These are phyloP conservation scores for Bombus terrestris DNA, from an alignment of 1,140 invertebrate genomes.

Conservation along the genomic window DNA sequence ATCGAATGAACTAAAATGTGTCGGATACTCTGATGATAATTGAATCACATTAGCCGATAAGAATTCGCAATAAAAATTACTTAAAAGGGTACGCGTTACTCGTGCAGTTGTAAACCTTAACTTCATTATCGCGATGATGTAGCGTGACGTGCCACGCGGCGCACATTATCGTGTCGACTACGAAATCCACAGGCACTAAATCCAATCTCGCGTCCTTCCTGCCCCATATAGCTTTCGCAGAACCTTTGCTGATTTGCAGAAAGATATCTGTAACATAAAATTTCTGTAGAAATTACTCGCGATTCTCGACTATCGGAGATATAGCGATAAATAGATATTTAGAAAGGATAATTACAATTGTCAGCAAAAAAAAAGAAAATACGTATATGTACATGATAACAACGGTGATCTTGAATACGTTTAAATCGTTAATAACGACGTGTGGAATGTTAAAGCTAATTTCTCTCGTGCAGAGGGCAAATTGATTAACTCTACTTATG, in stretches of 20 bases:
- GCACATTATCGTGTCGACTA: conserved; percentile 93
- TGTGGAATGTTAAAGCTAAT: too few relatives aligned
- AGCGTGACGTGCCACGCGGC: conserved; percentile 90
- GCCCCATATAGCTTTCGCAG: conserved; percentile 92
- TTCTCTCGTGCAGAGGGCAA: too few relatives aligned
- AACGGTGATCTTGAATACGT: too few relatives aligned
- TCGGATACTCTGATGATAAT: neutral
- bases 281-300: neutral
- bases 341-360: neutral
- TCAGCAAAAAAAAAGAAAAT: too few relatives aligned
- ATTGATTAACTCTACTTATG: too few relatives aligned
- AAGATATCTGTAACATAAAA: conserved; percentile 85
- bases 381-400: too few relatives aligned
- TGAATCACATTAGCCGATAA: neutral
- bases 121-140: conserved; percentile 82
- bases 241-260: conserved; percentile 93
- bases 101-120: conserved; percentile 95
- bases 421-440: too few relatives aligned
- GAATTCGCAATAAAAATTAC: conserved; percentile 55
- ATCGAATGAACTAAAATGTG: neutral
- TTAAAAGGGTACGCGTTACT: conserved; percentile 91
- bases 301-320: neutral
- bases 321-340: neutral
- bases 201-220: conserved; percentile 89
- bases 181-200: conserved; percentile 95